These are phyloP conservation scores for Holcopasites calliopsidis DNA, from an alignment of 1,140 invertebrate genomes.

Conservation along the genomic window DNA sequence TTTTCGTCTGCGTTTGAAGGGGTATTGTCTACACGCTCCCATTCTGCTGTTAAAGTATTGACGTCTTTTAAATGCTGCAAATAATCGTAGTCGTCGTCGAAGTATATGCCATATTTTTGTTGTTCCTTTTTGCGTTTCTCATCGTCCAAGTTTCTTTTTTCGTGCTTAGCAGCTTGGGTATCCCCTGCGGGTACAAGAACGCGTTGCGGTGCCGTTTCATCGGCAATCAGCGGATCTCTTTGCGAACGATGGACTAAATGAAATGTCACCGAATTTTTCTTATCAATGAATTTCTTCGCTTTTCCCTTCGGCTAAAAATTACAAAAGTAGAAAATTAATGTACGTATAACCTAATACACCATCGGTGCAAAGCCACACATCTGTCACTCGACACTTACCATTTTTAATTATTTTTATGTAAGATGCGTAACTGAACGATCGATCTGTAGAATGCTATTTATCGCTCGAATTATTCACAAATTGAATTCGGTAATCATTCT, in stretches of 20 bases:
- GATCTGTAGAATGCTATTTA: not conserved
- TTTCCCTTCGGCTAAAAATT: constrained; percentile 85
- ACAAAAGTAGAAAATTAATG: not conserved
- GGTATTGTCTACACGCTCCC: constrained; percentile 67
- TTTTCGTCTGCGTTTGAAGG: constrained; percentile 57
- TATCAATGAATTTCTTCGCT: constrained; percentile 93
- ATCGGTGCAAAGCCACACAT: not conserved
- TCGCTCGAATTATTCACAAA: not conserved
- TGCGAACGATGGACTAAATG: constrained; percentile 95
- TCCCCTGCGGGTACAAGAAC: constrained; percentile 86
- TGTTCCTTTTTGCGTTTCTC: constrained; percentile 88
- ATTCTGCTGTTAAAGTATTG: constrained; percentile 77
- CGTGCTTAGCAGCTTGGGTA: constrained; percentile 45
- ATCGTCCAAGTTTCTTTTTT: constrained; percentile 69
- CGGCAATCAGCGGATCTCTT: constrained; percentile 92
- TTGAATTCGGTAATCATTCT: not conserved
- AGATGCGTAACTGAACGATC: not conserved
- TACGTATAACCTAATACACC: constrained; percentile 14
- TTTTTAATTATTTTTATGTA: constrained; percentile 12
- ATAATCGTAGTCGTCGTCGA: constrained; percentile 98
- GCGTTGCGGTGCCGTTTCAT: constrained; percentile 92
- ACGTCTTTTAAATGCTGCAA: constrained; percentile 93
- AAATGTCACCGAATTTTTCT: constrained; percentile 95
- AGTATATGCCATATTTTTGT: constrained; percentile 95
- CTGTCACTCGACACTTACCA: constrained; percentile 32